Percentiles rank a stretch among this genome's conserved stretches.
phyloP scores from a whole-genome alignment of 2,113 vertebrate species.

The Neotragus pygmaeus region DNA sequence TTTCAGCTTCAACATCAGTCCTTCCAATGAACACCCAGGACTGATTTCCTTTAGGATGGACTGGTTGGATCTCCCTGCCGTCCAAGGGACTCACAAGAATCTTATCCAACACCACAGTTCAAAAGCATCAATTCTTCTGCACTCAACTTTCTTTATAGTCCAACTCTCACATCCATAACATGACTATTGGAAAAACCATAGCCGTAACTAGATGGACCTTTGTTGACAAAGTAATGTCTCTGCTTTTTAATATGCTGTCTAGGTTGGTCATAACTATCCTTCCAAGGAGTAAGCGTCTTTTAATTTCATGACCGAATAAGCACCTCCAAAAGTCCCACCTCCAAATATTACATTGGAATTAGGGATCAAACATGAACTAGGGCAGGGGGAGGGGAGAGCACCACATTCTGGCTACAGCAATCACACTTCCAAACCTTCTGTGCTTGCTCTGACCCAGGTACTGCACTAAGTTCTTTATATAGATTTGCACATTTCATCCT shows the following conservation, averaged over 20 bases:
- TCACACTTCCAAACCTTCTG: neutral
- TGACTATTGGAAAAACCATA: neutral
- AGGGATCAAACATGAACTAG: neutral
- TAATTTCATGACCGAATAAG: neutral
- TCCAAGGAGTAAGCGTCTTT: neutral
- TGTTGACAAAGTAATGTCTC: neutral
- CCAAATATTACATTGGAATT: neutral
- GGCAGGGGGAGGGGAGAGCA: neutral
- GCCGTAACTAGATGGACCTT: neutral
- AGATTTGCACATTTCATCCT: neutral
- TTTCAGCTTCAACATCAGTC: neutral
- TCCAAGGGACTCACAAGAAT: neutral
- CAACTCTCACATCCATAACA: neutral
- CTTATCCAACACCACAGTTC: neutral
- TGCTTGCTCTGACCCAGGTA: neutral
- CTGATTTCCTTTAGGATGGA: neutral
- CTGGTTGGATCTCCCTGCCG: neutral
- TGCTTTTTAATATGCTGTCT: neutral
- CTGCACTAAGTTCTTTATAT: neutral
- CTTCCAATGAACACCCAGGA: neutral
- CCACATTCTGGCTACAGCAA: neutral
- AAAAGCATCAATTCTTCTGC: neutral
- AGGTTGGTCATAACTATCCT: neutral
- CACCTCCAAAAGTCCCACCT: neutral
- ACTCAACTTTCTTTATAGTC: neutral